These are phyloP conservation scores for Halcyon badia DNA, from an alignment of 2,797 vertebrate species.

Conservation along the genomic window DNA sequence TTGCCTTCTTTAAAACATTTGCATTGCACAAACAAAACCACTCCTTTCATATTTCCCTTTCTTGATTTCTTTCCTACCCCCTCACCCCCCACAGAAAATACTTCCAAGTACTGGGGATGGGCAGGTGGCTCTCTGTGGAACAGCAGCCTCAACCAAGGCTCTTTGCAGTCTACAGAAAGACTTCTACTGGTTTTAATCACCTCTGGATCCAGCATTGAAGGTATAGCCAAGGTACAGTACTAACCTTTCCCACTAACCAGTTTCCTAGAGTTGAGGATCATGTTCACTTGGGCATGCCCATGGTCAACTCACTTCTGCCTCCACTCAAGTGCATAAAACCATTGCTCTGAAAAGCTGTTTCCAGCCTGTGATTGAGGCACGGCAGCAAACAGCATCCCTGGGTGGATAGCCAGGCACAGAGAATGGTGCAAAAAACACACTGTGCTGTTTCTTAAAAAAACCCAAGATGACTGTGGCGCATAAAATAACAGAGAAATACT, in stretches of 20 bases:
- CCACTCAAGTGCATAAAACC: background rate
- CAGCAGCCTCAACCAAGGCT: background rate
- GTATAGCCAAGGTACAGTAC: background rate
- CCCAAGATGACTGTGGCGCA: background rate
- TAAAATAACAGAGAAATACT: background rate
- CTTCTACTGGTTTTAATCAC: background rate
- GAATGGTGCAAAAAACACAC: background rate
- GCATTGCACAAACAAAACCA: background rate
- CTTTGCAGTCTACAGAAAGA: background rate
- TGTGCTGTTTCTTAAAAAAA: background rate
- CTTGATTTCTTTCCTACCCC: background rate
- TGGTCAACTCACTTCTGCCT: background rate
- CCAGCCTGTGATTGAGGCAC: background rate
- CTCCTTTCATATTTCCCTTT: background rate
- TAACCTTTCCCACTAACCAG: background rate
- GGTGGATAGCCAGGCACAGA: background rate
- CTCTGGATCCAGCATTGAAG: background rate
- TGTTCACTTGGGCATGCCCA: fast-evolving
- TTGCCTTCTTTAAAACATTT: constrained; percentile 8
- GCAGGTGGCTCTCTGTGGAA: background rate
- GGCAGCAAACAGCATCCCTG: background rate
- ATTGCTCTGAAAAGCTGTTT: background rate
- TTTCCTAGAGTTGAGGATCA: background rate
- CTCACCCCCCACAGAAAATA: fast-evolving
- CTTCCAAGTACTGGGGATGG: background rate